Conservation (phyloP, 2,888 invertebrate species). For the Tridacna crocea region DNA sequence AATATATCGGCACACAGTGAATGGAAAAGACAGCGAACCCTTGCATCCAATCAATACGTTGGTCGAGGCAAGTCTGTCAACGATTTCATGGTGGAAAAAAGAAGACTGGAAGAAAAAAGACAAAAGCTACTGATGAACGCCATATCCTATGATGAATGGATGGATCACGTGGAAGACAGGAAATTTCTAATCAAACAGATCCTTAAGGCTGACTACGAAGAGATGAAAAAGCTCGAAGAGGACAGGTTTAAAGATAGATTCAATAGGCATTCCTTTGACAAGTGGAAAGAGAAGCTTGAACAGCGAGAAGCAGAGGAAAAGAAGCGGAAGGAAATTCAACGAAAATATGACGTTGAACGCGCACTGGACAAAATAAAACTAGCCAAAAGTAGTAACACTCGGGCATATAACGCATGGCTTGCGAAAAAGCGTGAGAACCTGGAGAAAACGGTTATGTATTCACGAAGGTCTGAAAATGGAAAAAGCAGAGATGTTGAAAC, state of each 20-base stretch:
- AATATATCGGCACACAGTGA: conserved; percentile 67
- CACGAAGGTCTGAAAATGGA: not conserved
- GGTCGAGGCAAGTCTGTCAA: conserved; percentile 49
- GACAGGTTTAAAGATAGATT: conserved; percentile 52
- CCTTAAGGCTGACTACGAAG: conserved; percentile 63
- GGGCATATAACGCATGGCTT: conserved; percentile 61
- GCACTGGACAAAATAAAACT: conserved; percentile 36
- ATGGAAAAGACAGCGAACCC: conserved; percentile 58
- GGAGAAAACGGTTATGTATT: conserved; percentile 31
- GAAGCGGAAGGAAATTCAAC: conserved; percentile 51
- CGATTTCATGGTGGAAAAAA: conserved; percentile 63
- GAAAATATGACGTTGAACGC: conserved; percentile 56
- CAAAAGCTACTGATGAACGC: conserved; percentile 71
- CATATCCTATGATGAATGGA: conserved; percentile 76
- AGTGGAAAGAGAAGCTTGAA: conserved; percentile 64
- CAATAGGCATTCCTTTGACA: conserved; percentile 56
- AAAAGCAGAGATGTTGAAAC: conserved; percentile 24
- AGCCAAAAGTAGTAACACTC: conserved; percentile 39
- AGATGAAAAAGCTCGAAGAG: conserved; percentile 65
- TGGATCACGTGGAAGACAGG: conserved; percentile 72
- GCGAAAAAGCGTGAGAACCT: conserved; percentile 43
- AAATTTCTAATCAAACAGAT: conserved; percentile 71
- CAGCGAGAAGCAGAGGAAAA: conserved; percentile 60
- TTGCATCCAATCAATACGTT: not conserved
- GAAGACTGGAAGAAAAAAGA: conserved; percentile 69